Base-by-base conservation (phyloP, 2,113 vertebrate genomes). In the Nibea albiflora region DNA sequence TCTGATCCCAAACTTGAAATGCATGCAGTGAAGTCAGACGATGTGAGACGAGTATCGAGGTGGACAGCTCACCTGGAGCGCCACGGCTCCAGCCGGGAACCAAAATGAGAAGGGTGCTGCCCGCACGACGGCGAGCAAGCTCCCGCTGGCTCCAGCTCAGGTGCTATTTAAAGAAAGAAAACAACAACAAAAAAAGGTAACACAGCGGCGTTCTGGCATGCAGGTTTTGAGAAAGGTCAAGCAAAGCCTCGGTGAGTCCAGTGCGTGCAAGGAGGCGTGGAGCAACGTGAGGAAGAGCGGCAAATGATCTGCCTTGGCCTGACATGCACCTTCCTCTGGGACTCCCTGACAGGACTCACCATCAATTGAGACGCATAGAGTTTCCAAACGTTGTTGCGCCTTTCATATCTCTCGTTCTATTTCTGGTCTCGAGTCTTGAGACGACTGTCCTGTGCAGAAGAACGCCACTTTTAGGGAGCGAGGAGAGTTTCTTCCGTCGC, bases 191-290 rank as follows among this genome's bases (percentile, higher is more conserved):
- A 35, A 35, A 35, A 73, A 69, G 54, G 68, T 15, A 83, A 39
- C 69, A 62, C 17, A 83, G 35, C 17, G 80, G 44, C 39, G 44
- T 67, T 88, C 74, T 44, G 56, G 64, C 73, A 87, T 52, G 28
- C 75, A 44, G 19, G 70, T 44, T 84, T 70, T 20, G 42, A 52
- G 66, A 49, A 31, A 69, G 28, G 17, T 11, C 3, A 17, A 57
- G 15, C 58, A 2, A 20, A 73, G 20, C 57, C 24, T 58, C n/a
- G 15, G 71, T 61, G 47, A 16, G 85, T 49, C 86, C 78, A 12
- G 83, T 69, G 87, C 86, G 83, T 72, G 87, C 86, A 78, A 61
- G 53, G 78, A 90, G 53, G 79, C 84, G 61, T 84, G 77, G 64
- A 85, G 77, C 47, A 28, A 68, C 63, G 22, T 15, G 58, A 73